Evolutionary conservation across 2,888 invertebrate species (phyloP), one percentile per base, ranked within the genome.

Genomic region (Biston betularia): DNA sequence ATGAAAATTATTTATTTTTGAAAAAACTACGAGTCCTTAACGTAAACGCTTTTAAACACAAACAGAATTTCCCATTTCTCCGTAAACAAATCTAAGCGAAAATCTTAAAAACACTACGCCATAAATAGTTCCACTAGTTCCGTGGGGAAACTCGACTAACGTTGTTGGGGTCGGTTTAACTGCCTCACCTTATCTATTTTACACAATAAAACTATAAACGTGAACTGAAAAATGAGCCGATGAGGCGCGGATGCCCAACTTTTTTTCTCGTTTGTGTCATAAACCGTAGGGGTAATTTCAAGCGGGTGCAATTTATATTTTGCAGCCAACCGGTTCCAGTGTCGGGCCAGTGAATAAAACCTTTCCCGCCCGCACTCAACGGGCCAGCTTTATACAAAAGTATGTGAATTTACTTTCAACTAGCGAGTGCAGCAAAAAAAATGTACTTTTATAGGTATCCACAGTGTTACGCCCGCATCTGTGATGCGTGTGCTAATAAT

Each of bases 271-370:
- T 82, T 86, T 82, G 81, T 86, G 81, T 86, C 85, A 88, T 87
- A 89, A 88, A 88, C 80, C 81, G 85, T 84, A 83, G 82, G 84
- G 84, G 85, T 88, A 88, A 89, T 89, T 89, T 85, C 79, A 83
- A 82, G 81, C 83, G 80, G 80, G 80, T 79, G 82, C 86, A 87
- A 86, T 89, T 90, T 89, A 89, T 88, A 87, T 85, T 86, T 88
- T 81, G 82, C 83, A 80, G 80, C 79, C 81, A 83, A 79, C 84
- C 78, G 78, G 82, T 79, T 82, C 75, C 77, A 74, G 79, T 80
- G 83, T 81, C 77, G 76, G 81, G 75, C 77, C 79, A 79, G 79
- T 83, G 82, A 84, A 86, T 86, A 86, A 85, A 88, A 83, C 82
- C 77, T 82, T 83, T 79, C 78, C 79, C 82, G 80, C 81, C 80